A percentile compares a stretch with the other conserved stretches of the same genome.
These are phyloP conservation scores for Rotaria macrura DNA, from an alignment of 2,888 invertebrate genomes.

Conservation along the genomic window DNA sequence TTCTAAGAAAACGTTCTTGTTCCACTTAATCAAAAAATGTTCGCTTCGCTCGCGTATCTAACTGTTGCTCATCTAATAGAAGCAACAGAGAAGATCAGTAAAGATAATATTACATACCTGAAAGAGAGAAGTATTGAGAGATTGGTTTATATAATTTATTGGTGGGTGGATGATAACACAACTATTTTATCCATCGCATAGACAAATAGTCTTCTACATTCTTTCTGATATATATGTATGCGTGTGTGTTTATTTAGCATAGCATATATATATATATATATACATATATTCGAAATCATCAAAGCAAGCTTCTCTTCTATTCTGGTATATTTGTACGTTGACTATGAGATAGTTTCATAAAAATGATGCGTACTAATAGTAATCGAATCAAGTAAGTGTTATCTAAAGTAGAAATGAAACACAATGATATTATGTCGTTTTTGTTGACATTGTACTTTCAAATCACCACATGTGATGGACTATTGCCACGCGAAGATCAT, in stretches of 20 bases:
- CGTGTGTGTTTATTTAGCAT: not conserved
- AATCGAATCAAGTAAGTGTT: not conserved
- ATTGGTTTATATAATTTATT: not conserved
- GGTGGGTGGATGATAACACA: not conserved
- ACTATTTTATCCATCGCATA: not conserved
- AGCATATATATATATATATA: no score
- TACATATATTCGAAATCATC: not conserved
- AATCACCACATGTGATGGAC: not conserved
- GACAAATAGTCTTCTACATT: not conserved
- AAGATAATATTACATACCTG: not conserved
- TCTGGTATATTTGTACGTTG: not conserved
- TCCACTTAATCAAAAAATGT: not conserved
- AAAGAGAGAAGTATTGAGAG: not conserved
- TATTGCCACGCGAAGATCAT: not conserved
- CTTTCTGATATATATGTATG: not conserved
- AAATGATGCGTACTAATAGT: not conserved
- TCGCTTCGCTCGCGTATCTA: not conserved
- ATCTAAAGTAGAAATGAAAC: no score
- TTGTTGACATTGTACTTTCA: not conserved
- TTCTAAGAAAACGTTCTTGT: not conserved
- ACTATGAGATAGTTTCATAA: not conserved
- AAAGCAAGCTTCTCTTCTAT: not conserved
- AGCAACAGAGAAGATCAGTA: not conserved
- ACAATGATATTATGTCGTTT: not conserved
- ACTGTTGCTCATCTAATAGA: not conserved